Evolutionary conservation across 2,113 vertebrate genomes (phyloP), one percentile per base, ranked within the genome.

Genomic region (Coryphaenoides rupestris): DNA sequence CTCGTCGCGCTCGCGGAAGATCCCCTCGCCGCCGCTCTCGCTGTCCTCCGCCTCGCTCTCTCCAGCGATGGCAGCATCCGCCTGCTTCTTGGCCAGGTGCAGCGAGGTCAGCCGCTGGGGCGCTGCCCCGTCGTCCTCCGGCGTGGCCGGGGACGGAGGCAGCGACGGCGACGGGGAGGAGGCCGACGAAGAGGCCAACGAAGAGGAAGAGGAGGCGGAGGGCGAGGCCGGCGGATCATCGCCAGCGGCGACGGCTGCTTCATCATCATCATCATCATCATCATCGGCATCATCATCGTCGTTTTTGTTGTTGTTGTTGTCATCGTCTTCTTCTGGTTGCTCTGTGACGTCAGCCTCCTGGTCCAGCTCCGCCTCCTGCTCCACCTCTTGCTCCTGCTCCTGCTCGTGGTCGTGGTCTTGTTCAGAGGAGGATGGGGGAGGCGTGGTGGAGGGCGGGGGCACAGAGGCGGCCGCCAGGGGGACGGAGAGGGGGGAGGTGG

Each of bases 81-180:
- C 86, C 79, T 96, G 94, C 79, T 95, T 95, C 87, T 94, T 94
- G 53, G 94, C 94, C 69, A 95, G 80, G 79, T 95, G 94, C 47
- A 96, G 89, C 1, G 94, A 92, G 52, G 89, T 88, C 5, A 90
- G 85, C 57, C 87, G 84, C 70, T 89, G 88, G 22, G 87, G 76
- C 0, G 79, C 59, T 0, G 77, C 82, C 33, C 82, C 72, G n/a
- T 91, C 90, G 55, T 93, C 90, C 56, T 93, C 91, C 0, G 90
- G 90, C n/a, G 87, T 90, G 0, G 85, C 86, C 0, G 90, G 88
- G 0, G 88, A 79, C 1, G 79, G 75, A 49, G 89, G 62, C 4
- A 86, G 21, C 40, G 86, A 72, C 46, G 89, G 65, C 50, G 79
- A 68, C 40, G 88, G 76, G 12, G 81, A 69, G 9, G 89, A 73